Percentiles rank a stretch among this genome's conserved stretches.
phyloP scores from a whole-genome alignment of 2,113 vertebrate species.

The Nannospalax galili region DNA sequence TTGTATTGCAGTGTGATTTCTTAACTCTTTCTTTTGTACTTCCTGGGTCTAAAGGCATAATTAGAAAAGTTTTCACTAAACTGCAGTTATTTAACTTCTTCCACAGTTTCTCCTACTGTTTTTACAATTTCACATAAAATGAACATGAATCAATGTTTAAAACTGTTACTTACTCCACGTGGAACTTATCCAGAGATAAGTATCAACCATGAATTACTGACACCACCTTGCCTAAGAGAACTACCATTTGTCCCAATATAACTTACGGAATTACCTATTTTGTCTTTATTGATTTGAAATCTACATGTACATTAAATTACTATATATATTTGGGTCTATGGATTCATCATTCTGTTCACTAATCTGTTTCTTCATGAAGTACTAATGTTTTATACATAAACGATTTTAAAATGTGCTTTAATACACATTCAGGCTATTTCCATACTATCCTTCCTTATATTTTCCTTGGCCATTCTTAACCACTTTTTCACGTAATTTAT shows the following conservation, averaged over 20 bases:
- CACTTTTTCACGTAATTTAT: slow-evolving; percentile 2
- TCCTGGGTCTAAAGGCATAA: background rate
- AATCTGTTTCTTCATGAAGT: slow-evolving; percentile 2
- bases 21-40: background rate
- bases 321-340: background rate
- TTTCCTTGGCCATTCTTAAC: background rate
- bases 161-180: background rate
- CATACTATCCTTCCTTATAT: background rate
- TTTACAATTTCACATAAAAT: background rate
- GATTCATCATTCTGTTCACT: background rate
- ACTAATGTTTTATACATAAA: background rate
- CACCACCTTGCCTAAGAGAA: background rate
- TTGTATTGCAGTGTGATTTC: background rate
- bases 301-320: background rate
- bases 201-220: background rate
- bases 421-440: background rate
- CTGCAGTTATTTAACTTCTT: background rate
- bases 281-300: background rate
- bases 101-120: background rate
- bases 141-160: background rate
- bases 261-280: background rate
- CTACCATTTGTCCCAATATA: background rate
- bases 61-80: slow-evolving; percentile 52
- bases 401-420: background rate
- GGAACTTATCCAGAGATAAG: background rate